A percentile compares a stretch with the other conserved stretches of the same genome.
phyloP scores from a whole-genome alignment of 2,888 invertebrate species.

The Chironomus riparius region DNA sequence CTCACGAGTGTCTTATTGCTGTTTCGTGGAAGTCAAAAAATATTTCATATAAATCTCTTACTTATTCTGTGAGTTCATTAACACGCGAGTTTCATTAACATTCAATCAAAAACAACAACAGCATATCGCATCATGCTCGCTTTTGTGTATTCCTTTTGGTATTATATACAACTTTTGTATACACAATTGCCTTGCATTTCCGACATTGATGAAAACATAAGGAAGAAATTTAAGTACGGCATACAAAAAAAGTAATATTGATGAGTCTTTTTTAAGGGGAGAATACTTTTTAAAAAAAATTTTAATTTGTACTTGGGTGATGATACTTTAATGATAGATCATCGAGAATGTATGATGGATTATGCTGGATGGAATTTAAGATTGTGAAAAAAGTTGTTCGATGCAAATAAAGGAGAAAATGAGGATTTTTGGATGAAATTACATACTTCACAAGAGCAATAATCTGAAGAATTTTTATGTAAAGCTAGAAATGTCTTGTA shows the following conservation, averaged over 20 bases:
- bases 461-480: too few relatives aligned
- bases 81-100: constrained; percentile 16
- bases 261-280: too few relatives aligned
- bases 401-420: too few relatives aligned
- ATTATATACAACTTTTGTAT: background rate
- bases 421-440: too few relatives aligned
- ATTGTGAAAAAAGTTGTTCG: too few relatives aligned
- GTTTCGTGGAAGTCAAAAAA: background rate
- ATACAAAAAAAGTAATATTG: background rate
- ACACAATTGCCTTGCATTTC: constrained; percentile 5
- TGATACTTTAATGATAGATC: too few relatives aligned
- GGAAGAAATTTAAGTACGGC: background rate
- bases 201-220: background rate
- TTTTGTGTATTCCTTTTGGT: background rate
- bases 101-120: constrained; percentile 21
- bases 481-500: too few relatives aligned
- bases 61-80: constrained; percentile 15
- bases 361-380: too few relatives aligned
- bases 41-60: background rate
- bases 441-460: too few relatives aligned
- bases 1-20: background rate
- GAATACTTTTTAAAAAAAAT: too few relatives aligned
- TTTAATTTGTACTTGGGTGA: too few relatives aligned
- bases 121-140: background rate
- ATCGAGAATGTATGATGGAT: too few relatives aligned